Evolutionary conservation across 2,888 invertebrate genomes (phyloP).

Genomic region (Callosobruchus maculatus): DNA sequence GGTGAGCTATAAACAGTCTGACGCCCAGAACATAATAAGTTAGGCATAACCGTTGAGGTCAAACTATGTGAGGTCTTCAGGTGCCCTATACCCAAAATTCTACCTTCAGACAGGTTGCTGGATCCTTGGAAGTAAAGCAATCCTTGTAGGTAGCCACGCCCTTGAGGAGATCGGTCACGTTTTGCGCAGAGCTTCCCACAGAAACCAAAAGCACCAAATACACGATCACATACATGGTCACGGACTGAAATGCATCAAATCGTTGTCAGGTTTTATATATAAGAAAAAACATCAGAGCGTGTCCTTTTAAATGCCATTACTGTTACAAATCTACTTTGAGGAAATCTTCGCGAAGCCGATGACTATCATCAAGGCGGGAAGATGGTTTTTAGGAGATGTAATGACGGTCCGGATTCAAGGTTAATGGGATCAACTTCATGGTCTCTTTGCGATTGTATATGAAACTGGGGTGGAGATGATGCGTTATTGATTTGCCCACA

Average conservation of each 20-base stretch:
- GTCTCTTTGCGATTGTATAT: conserved; percentile 27
- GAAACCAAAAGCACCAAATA: conserved; percentile 7
- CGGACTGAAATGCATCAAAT: conserved; percentile 20
- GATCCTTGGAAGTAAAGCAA: conserved; percentile 40
- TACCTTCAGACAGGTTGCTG: conserved; percentile 46
- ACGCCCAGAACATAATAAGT: too few species aligned
- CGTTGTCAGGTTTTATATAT: conserved; percentile 32
- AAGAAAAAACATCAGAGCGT: conserved; percentile 31
- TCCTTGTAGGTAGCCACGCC: conserved; percentile 31
- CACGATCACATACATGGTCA: conserved; percentile 7
- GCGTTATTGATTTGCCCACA: background rate
- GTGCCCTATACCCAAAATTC: background rate
- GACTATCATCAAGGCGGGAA: conserved; percentile 14
- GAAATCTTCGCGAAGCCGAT: conserved; percentile 17
- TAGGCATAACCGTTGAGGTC: too few species aligned
- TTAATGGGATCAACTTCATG: conserved; percentile 30
- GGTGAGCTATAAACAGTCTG: too few species aligned
- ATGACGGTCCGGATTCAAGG: conserved; percentile 22
- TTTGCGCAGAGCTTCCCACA: conserved; percentile 9
- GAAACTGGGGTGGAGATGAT: background rate
- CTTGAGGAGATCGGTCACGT: conserved; percentile 23
- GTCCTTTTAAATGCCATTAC: conserved; percentile 24
- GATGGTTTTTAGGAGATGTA: conserved; percentile 4
- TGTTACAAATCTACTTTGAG: conserved; percentile 18
- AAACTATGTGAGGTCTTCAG: too few species aligned